Conservation (phyloP, 2,113 vertebrate species). For the Electrona antarctica region DNA sequence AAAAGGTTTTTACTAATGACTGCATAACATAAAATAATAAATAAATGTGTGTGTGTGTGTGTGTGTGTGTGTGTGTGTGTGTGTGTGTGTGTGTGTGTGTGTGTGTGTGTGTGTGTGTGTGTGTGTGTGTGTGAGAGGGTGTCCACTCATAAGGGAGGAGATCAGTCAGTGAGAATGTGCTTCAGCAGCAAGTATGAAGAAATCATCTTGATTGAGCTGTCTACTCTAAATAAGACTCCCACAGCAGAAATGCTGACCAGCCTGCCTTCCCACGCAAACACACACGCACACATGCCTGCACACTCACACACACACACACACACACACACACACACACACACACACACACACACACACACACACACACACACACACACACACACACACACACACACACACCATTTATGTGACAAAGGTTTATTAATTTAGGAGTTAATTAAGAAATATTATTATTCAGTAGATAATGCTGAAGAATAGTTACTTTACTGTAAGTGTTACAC, state of each 20-base stretch:
- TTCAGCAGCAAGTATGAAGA: slow-evolving; percentile 24
- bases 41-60: background rate
- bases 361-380: background rate
- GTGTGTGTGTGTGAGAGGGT: background rate
- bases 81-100: background rate
- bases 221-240: slow-evolving; percentile 40
- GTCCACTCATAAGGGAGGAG: slow-evolving; percentile 20
- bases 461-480: no score
- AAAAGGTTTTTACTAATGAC: no score
- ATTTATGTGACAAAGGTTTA: no score
- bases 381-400: no score
- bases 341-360: background rate
- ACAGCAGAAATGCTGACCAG: slow-evolving; percentile 40
- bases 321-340: slow-evolving; percentile 1
- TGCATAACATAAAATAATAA: background rate
- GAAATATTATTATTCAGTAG: no score
- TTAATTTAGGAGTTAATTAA: no score
- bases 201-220: slow-evolving; percentile 32
- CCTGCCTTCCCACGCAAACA: slow-evolving; percentile 26
- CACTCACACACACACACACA: background rate
- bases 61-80: background rate
- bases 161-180: slow-evolving; percentile 41
- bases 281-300: slow-evolving; percentile 3
- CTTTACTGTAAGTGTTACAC: no score
- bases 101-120: background rate